These are phyloP conservation scores for Nomada hirtipes DNA, from an alignment of 2,888 invertebrate genomes.

Conservation along the genomic window DNA sequence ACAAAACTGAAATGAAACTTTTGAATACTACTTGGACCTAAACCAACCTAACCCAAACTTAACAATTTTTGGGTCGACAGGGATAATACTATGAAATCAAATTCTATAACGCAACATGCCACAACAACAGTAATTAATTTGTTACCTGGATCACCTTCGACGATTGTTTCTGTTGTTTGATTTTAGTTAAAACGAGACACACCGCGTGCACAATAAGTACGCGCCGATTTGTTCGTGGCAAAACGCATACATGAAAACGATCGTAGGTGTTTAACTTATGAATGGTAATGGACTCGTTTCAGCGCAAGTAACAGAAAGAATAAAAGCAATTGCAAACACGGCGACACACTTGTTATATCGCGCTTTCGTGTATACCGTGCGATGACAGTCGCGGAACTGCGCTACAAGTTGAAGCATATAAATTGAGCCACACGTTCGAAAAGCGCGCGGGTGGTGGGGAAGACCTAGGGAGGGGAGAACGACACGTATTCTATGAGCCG, in stretches of 20 bases:
- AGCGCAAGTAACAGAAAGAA: background rate
- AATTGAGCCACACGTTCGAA: slow-evolving; percentile 64
- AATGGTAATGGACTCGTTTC: slow-evolving; percentile 23
- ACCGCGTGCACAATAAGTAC: slow-evolving; percentile 37
- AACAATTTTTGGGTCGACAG: background rate
- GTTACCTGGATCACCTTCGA: slow-evolving; percentile 21
- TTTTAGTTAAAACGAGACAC: slow-evolving; percentile 18
- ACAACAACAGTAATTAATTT: background rate
- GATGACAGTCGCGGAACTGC: slow-evolving; percentile 72
- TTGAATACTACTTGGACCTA: too few species aligned
- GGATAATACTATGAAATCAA: background rate
- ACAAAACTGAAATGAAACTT: background rate
- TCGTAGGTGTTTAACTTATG: background rate
- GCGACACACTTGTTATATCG: slow-evolving; percentile 30
- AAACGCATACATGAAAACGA: slow-evolving; percentile 2
- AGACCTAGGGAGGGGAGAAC: slow-evolving; percentile 12
- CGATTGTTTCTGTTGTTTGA: background rate
- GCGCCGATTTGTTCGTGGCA: slow-evolving; percentile 11
- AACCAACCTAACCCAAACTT: too few species aligned
- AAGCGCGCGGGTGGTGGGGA: slow-evolving; percentile 70
- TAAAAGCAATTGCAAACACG: slow-evolving; percentile 22
- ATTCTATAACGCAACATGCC: background rate
- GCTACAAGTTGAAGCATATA: slow-evolving; percentile 46
- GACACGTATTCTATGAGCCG: background rate
- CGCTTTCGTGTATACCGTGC: slow-evolving; percentile 56